Evolutionary conservation across 2,888 invertebrate genomes (phyloP).

Genomic region (Erebia palarica): DNA sequence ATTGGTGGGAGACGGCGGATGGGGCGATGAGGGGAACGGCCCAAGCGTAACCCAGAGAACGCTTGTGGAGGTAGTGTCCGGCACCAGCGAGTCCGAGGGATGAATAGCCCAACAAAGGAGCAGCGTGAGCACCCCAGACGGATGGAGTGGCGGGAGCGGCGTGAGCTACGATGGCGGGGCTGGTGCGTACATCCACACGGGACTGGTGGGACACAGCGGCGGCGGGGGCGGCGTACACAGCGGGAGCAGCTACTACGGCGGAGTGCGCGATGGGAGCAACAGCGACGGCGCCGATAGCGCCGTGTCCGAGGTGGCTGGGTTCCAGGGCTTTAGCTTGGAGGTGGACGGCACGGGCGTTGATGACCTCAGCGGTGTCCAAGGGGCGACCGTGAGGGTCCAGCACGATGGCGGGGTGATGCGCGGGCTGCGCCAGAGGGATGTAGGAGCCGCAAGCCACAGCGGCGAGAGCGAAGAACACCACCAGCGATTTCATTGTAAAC

Average conservation of each 20-base stretch:
- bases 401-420: slow-evolving; percentile 72
- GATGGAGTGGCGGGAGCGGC: slow-evolving; percentile 50
- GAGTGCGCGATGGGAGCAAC: slow-evolving; percentile 49
- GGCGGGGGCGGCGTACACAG: slow-evolving; percentile 52
- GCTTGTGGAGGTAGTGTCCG: slow-evolving; percentile 48
- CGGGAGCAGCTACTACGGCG: slow-evolving; percentile 48
- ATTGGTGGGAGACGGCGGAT: slow-evolving; percentile 59
- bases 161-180: slow-evolving; percentile 45
- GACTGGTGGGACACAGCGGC: slow-evolving; percentile 59
- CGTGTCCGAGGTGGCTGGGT: slow-evolving; percentile 50
- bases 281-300: slow-evolving; percentile 35
- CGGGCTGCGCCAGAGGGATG: slow-evolving; percentile 72
- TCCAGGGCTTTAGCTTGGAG: slow-evolving; percentile 77
- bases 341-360: slow-evolving; percentile 74
- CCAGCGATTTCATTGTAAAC: slow-evolving; percentile 74
- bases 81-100: slow-evolving; percentile 39
- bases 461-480: slow-evolving; percentile 84
- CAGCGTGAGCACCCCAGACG: slow-evolving; percentile 31
- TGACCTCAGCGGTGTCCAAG: slow-evolving; percentile 76
- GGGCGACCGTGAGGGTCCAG: slow-evolving; percentile 75
- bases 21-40: slow-evolving; percentile 62
- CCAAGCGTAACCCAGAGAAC: slow-evolving; percentile 48
- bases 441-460: slow-evolving; percentile 82
- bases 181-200: slow-evolving; percentile 59
- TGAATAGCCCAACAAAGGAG: slow-evolving; percentile 30